A percentile compares a stretch with the other conserved stretches of the same genome.
These are phyloP conservation scores for Drosophila ercepeae DNA, from an alignment of 1,140 invertebrate genomes.

Conservation along the genomic window DNA sequence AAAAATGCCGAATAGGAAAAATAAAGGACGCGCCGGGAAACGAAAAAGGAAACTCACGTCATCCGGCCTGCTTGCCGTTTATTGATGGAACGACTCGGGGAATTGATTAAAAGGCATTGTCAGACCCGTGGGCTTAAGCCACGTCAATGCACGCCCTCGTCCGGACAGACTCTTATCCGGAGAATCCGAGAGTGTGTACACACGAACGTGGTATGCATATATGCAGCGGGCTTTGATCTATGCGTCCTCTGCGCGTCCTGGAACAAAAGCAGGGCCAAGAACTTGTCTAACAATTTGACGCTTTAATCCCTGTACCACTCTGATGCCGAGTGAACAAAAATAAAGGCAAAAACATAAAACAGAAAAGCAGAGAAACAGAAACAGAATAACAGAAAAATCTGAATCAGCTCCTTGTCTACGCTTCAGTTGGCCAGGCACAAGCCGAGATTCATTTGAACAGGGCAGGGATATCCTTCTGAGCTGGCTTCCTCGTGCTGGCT, in stretches of 20 bases:
- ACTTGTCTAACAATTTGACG: slow-evolving; percentile 72
- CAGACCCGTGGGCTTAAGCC: slow-evolving; percentile 46
- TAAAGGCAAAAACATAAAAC: background rate
- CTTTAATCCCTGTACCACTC: slow-evolving; percentile 64
- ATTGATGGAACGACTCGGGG: slow-evolving; percentile 64
- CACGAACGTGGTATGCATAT: slow-evolving; percentile 3
- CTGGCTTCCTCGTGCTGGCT: slow-evolving; percentile 7
- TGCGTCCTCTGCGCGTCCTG: slow-evolving; percentile 25
- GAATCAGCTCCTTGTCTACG: slow-evolving; percentile 40
- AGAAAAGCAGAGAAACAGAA: background rate
- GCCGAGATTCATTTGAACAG: slow-evolving; percentile 55
- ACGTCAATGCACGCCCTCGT: slow-evolving; percentile 37
- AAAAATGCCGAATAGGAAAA: slow-evolving; percentile 35
- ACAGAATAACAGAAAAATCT: slow-evolving; percentile 3
- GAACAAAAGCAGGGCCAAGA: slow-evolving; percentile 6
- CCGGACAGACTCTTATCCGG: slow-evolving; percentile 1
- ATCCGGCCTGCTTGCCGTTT: slow-evolving; percentile 51
- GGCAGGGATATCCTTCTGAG: slow-evolving; percentile 7
- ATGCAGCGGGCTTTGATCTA: slow-evolving; percentile 65
- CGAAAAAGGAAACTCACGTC: slow-evolving; percentile 69
- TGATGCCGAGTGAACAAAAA: slow-evolving; percentile 5
- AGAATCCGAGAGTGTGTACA: background rate
- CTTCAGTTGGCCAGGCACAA: slow-evolving; percentile 50
- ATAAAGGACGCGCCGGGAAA: too few relatives aligned
- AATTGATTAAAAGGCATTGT: slow-evolving; percentile 80